These are phyloP conservation scores for Parnassius apollo DNA, from an alignment of 2,888 invertebrate species.

Conservation along the genomic window DNA sequence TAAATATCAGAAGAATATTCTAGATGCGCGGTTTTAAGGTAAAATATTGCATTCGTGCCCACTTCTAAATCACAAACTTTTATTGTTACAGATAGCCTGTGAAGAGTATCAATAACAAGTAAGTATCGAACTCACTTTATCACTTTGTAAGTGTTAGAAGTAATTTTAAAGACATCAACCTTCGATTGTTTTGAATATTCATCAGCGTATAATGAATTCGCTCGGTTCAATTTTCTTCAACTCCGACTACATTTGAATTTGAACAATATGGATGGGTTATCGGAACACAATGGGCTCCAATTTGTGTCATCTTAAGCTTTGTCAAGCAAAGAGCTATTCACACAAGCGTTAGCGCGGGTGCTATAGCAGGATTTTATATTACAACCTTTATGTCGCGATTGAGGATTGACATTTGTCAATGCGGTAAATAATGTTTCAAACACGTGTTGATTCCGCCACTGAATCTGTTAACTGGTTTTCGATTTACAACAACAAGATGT, in stretches of 20 bases:
- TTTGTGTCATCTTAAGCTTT: conserved; percentile 17
- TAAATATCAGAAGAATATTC: too few relatives aligned
- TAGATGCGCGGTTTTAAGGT: too few relatives aligned
- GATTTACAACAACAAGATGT: not conserved
- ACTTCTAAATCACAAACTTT: not conserved
- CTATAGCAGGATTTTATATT: too few relatives aligned
- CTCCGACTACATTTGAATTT: conserved; percentile 16
- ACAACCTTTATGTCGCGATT: too few relatives aligned
- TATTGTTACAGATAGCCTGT: conserved; percentile 17
- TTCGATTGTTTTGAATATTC: conserved; percentile 27
- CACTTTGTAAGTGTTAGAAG: conserved; percentile 1
- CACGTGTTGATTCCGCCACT: too few relatives aligned
- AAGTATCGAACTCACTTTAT: conserved; percentile 16
- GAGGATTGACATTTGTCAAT: too few relatives aligned
- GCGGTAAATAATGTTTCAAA: too few relatives aligned
- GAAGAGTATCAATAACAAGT: conserved; percentile 13
- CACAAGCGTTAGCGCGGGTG: not conserved
- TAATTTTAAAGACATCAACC: conserved; percentile 26
- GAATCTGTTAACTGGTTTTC: too few relatives aligned
- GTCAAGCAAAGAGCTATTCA: conserved; percentile 1
- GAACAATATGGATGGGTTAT: conserved; percentile 16
- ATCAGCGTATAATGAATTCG: conserved; percentile 20
- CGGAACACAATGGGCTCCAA: conserved; percentile 11
- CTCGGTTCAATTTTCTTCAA: conserved; percentile 11
- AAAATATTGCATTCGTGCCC: too few relatives aligned